These are phyloP conservation scores for Potorous gilbertii DNA, from an alignment of 2,797 vertebrate species.

Conservation along the genomic window DNA sequence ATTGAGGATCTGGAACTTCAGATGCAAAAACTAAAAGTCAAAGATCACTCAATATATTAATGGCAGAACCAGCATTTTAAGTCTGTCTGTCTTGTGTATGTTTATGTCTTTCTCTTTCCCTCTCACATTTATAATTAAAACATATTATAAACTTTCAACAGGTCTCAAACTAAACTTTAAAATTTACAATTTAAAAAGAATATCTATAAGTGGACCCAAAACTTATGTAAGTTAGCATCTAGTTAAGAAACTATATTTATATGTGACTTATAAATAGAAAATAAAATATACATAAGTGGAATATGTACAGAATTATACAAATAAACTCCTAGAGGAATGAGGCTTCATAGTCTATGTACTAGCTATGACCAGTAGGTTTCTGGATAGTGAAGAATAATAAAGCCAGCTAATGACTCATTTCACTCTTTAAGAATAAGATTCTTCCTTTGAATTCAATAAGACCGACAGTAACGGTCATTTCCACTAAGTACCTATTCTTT, in stretches of 20 bases:
- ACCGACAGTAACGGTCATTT: background rate
- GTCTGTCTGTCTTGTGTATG: background rate
- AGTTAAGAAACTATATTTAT: background rate
- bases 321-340: background rate
- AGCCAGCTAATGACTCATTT: background rate
- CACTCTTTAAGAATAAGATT: background rate
- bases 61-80: background rate
- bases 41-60: background rate
- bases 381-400: background rate
- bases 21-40: background rate
- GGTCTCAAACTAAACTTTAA: background rate
- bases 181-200: background rate
- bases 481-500: background rate
- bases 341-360: background rate
- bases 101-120: background rate
- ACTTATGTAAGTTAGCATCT: background rate
- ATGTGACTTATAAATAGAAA: background rate
- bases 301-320: background rate
- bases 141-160: background rate
- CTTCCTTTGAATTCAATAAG: background rate
- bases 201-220: background rate
- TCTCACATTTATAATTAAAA: background rate
- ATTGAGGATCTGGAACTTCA: background rate
- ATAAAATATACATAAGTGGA: background rate
- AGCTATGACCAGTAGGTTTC: background rate